Evolutionary conservation across 2,113 vertebrate genomes (phyloP).

Genomic region (Cyphomyrus plagiostoma): DNA sequence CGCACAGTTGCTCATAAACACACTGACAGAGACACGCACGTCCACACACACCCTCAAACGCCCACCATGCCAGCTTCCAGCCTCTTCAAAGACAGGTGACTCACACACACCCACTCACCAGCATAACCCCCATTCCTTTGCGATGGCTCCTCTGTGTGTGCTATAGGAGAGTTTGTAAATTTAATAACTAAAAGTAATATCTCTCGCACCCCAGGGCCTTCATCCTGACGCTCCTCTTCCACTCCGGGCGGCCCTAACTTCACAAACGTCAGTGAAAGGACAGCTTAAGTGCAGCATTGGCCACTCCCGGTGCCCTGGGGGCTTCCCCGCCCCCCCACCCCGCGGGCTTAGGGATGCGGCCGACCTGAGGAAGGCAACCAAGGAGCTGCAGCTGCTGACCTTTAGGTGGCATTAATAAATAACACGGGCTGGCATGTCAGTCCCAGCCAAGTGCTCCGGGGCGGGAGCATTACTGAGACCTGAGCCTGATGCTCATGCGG

Average conservation of each 20-base stretch:
- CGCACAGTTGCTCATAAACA: neutral
- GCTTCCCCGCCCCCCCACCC: neutral
- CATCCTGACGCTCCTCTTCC: neutral
- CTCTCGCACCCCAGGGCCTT: neutral
- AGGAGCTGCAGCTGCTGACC: slow-evolving; percentile 12
- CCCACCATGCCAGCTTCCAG: neutral
- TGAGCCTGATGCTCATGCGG: neutral
- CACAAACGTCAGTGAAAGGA: neutral
- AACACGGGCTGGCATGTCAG: neutral
- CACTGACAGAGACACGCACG: slow-evolving; percentile 5
- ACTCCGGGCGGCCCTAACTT: neutral
- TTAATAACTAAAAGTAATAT: slow-evolving; percentile 1
- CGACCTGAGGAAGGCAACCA: neutral
- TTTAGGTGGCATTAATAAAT: slow-evolving; percentile 6
- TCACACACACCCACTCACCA: neutral
- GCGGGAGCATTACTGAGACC: neutral
- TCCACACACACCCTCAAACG: slow-evolving; percentile 12
- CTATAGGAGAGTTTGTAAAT: neutral
- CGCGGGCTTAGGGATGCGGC: neutral
- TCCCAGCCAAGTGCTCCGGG: neutral
- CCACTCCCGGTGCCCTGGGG: neutral
- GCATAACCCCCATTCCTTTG: neutral
- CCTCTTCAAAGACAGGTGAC: neutral
- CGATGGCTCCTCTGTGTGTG: neutral
- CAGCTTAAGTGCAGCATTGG: neutral